A percentile compares a stretch with the other conserved stretches of the same genome.
Conservation (phyloP, 1,140 invertebrate species). For the Megalopta genalis region DNA sequence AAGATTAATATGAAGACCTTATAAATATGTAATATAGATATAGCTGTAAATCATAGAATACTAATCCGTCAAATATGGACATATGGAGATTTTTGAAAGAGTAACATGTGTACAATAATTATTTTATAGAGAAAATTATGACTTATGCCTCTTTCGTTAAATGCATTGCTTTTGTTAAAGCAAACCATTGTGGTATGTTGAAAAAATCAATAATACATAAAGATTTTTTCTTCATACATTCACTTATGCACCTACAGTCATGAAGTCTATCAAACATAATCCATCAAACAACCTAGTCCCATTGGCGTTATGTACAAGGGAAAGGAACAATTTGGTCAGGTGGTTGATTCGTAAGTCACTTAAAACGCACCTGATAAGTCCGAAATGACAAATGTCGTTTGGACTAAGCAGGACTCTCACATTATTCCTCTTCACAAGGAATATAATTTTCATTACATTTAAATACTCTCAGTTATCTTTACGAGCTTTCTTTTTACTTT, state of each 20-base stretch:
- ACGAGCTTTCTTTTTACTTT: constrained; percentile 85
- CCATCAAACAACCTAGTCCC: constrained; percentile 50
- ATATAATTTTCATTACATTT: constrained; percentile 42
- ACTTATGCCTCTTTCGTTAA: constrained; percentile 57
- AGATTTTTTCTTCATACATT: constrained; percentile 31
- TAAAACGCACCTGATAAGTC: constrained; percentile 62
- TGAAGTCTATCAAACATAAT: constrained; percentile 48
- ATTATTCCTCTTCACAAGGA: constrained; percentile 53
- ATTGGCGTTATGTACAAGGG: constrained; percentile 62
- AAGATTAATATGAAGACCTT: constrained; percentile 22
- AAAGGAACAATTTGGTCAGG: constrained; percentile 65
- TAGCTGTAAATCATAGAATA: constrained; percentile 35
- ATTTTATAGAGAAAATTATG: constrained; percentile 46
- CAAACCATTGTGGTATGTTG: constrained; percentile 10
- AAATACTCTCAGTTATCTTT: constrained; percentile 82
- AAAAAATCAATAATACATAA: constrained; percentile 41
- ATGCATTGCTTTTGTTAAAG: constrained; percentile 39
- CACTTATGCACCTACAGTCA: constrained; percentile 39
- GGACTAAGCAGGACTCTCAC: constrained; percentile 55
- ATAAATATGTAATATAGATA: constrained; percentile 36
- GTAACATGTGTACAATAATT: constrained; percentile 24
- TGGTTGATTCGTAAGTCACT: constrained; percentile 55
- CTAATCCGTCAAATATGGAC: constrained; percentile 13
- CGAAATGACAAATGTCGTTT: constrained; percentile 53
- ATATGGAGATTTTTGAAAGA: constrained; percentile 31